These are phyloP conservation scores for Atta colombica DNA, from an alignment of 1,140 invertebrate species.

Conservation along the genomic window DNA sequence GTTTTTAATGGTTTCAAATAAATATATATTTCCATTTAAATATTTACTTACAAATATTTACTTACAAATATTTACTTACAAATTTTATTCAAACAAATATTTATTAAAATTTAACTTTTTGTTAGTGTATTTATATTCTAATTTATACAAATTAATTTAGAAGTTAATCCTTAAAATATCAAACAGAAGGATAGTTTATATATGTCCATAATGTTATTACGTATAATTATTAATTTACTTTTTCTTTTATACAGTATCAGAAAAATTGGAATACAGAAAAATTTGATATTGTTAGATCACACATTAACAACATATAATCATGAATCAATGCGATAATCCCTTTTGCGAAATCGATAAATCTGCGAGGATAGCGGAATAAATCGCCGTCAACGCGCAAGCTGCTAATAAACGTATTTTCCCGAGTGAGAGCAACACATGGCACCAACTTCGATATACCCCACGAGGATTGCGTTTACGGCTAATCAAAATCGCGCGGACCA, in stretches of 20 bases:
- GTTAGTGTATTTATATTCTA: no score
- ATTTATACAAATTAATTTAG: no score
- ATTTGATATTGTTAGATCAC: neutral
- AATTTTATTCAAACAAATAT: no score
- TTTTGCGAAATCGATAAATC: slow-evolving; percentile 29
- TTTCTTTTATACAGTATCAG: neutral
- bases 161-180: no score
- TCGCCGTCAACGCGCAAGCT: slow-evolving; percentile 9
- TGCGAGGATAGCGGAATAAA: slow-evolving; percentile 34
- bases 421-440: slow-evolving; percentile 14
- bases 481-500: slow-evolving; percentile 55
- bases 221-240: neutral
- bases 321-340: neutral
- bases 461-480: slow-evolving; percentile 65
- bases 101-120: no score
- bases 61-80: no score
- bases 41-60: no score
- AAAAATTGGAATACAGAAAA: slow-evolving; percentile 1
- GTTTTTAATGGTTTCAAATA: no score
- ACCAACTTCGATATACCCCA: slow-evolving; percentile 17
- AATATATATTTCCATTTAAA: no score
- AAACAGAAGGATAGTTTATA: no score
- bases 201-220: no score
- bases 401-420: slow-evolving; percentile 4
- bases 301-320: slow-evolving; percentile 6